Evolutionary conservation across 2,888 invertebrate genomes (phyloP).

Genomic region (Periphyllus acericola): DNA sequence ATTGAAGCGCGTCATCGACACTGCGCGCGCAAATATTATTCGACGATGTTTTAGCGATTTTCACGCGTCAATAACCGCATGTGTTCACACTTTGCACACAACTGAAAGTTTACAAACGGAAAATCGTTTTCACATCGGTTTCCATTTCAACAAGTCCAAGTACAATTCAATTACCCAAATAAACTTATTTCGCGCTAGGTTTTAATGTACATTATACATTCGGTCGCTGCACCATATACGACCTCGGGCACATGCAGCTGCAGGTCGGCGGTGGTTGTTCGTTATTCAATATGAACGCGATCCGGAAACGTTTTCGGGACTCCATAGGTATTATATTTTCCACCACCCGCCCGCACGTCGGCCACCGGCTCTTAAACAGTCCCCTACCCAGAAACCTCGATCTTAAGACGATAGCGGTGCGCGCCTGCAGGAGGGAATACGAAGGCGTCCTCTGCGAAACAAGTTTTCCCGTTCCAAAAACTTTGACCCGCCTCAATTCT

Average conservation of each 20-base stretch:
- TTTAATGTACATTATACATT: no score
- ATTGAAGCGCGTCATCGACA: background rate
- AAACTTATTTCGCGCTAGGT: slow-evolving; percentile 1
- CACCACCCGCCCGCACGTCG: no score
- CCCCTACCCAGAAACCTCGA: background rate
- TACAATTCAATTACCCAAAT: slow-evolving; percentile 49
- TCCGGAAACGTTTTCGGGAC: slow-evolving; percentile 24
- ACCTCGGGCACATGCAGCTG: background rate
- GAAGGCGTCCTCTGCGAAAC: background rate
- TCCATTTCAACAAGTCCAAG: slow-evolving; percentile 27
- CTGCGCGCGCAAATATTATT: background rate
- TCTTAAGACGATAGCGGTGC: background rate
- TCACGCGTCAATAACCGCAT: slow-evolving; percentile 11
- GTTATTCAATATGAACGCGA: slow-evolving; percentile 14
- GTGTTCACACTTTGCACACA: no score
- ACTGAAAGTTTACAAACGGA: slow-evolving; percentile 40
- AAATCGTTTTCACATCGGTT: slow-evolving; percentile 48
- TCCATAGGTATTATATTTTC: background rate
- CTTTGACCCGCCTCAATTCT: slow-evolving; percentile 24
- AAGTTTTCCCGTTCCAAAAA: slow-evolving; percentile 34
- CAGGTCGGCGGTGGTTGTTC: slow-evolving; percentile 19
- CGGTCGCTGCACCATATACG: background rate
- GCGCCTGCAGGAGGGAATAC: no score
- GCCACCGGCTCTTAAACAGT: no score
- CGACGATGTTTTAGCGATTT: background rate